Conservation (phyloP, 37 sponge, comb jelly and placozoan genomes). For the Diacarnus erythraeanus region DNA sequence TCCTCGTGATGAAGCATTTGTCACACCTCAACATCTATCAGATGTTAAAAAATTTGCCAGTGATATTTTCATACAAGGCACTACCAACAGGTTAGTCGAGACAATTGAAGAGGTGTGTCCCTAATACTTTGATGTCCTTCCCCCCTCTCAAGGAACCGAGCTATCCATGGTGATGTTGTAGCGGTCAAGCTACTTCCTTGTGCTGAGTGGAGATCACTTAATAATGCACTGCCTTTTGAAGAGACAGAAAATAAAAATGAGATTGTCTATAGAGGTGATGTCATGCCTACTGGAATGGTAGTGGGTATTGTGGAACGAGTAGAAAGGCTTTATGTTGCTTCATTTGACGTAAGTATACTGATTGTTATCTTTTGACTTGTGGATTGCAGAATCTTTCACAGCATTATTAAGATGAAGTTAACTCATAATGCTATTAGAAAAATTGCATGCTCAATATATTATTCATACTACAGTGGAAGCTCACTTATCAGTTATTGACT, state of each 20-base stretch:
- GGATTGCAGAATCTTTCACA: background rate
- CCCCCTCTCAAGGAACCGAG: constrained; percentile 57
- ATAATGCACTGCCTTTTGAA: constrained; percentile 4
- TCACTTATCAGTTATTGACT: no score
- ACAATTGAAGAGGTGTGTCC: background rate
- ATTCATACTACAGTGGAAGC: no score
- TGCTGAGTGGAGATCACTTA: constrained; percentile 29
- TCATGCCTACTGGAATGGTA: constrained; percentile 56
- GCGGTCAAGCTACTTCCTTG: constrained; percentile 48
- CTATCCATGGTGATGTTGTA: constrained; percentile 73
- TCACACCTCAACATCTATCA: constrained; percentile 11
- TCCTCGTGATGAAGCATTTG: constrained; percentile 46
- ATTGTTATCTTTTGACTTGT: background rate
- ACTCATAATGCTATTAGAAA: no score
- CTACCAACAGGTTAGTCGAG: constrained; percentile 23
- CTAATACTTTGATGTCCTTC: background rate
- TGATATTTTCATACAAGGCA: constrained; percentile 52
- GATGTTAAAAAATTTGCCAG: background rate
- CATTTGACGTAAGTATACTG: constrained; percentile 59
- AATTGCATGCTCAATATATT: no score
- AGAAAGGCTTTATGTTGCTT: constrained; percentile 56
- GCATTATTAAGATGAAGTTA: background rate
- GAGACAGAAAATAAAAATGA: background rate
- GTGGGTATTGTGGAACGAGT: constrained; percentile 57
- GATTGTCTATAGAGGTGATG: background rate